Conservation (phyloP, 2,888 invertebrate species). For the Lumbricus terrestris region DNA sequence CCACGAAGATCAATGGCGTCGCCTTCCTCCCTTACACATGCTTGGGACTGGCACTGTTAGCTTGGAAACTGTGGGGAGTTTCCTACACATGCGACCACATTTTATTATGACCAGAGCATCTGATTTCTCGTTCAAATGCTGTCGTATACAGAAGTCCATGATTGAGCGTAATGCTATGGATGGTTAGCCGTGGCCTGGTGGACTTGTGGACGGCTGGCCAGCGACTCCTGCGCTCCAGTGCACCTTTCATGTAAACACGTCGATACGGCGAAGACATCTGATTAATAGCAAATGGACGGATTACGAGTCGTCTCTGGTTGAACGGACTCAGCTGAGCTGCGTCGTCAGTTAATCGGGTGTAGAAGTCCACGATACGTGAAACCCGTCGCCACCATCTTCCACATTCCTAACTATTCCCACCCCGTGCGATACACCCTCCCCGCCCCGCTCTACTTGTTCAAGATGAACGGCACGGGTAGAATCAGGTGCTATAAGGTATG, state of each 20-base stretch:
- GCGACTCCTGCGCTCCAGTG: slow-evolving; percentile 5
- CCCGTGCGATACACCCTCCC: neutral
- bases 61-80: too few relatives aligned
- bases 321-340: neutral
- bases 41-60: too few relatives aligned
- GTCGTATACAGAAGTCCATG: neutral
- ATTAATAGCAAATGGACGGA: neutral
- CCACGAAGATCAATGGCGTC: too few relatives aligned
- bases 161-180: neutral
- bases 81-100: too few relatives aligned
- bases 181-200: neutral
- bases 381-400: neutral
- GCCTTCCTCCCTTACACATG: too few relatives aligned
- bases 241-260: slow-evolving; percentile 15
- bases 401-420: neutral
- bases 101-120: too few relatives aligned
- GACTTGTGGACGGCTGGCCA: neutral
- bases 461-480: neutral
- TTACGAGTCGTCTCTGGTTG: neutral
- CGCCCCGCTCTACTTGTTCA: too few relatives aligned
- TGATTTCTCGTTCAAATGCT: neutral
- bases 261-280: neutral
- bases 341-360: neutral
- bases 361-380: neutral
- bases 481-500: too few relatives aligned